Evolutionary conservation across 2,113 vertebrate genomes (phyloP), one percentile per base, ranked within the genome.

Genomic region (Turnix velox): DNA sequence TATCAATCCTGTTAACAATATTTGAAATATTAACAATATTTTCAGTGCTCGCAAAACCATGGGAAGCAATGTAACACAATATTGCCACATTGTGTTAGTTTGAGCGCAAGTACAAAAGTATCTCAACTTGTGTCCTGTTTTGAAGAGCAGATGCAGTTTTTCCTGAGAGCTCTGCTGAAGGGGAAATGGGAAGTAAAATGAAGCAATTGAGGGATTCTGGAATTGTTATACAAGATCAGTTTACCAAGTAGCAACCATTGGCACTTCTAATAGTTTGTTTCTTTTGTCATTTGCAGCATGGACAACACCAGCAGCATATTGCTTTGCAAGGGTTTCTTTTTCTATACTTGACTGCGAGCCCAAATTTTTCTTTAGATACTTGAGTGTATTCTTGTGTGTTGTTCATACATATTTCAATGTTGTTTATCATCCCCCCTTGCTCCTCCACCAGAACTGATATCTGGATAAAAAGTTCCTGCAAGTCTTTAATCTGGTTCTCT

Each of bases 291-390:
- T 94, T 97, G 97, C 98, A 99, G 57, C 96, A 96, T 4, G 98
- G 98, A 59, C 98, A 99, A 52, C 99, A 99, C 94, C 99, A 99
- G 92, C 98, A 99, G 81, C 98, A 99, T 43, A 99, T 42, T 73
- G 88, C 97, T 87, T 94, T 98, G 40, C 99, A 98, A n/a, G 98
- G 98, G 88, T 99, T 98, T 91, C 96, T 98, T 94, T 96, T 99
- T 95, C 97, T 98, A 61, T 99, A 99, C 76, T 97, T 98, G 43
- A 97, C 97, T 45, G 99, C 99, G 67, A 97, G 84, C 88, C 98
- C 98, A 87, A 99, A 99, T 96, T 99, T 99, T 91, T 99, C 99
- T 61, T 94, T 98, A 63, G 98, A 97, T 10, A 59, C 96, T 54
- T 92, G 96, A 66, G 98, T 98, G 10, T 98, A 99, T 71, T 99